Evolutionary conservation across 1,140 invertebrate genomes (phyloP), one percentile per base, ranked within the genome.

Genomic region (Polypedilum vanderplanki): DNA sequence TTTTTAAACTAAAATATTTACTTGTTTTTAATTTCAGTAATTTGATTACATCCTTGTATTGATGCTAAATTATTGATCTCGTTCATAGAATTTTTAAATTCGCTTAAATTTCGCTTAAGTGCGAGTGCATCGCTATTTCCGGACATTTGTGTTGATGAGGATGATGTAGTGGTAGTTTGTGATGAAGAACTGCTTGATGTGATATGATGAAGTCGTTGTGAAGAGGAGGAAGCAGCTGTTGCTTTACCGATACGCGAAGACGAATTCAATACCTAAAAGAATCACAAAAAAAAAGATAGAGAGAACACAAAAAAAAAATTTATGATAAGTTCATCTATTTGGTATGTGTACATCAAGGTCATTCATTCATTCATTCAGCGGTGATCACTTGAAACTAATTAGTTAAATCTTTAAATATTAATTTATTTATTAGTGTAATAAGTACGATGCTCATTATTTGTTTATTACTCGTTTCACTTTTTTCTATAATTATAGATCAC

Each of bases 71-170:
- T 87, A 78, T 90, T 91, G 87, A 93, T 91, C 85, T 92, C 90
- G 24, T 89, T 90, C 82, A 92, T 90, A 78, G 89, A 90, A 79
- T 88, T 90, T 81, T 92, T 90, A 67, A 92, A 85, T 77, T 92
- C 90, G 76, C 86, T 87, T 67, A 92, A 85, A 82, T 91, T 90
- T n/a, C 88, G 89, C 82, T 91, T 90, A 79, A 91, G 86, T 17
- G 87, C 89, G 75, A 87, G 88, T 74, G 88, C 87, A 80, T 89
- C 89, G 15, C 12, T 83, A 88, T 85, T 82, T 89, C 88, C 75
- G 86, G 86, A n/a, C 86, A 33, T 83, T 73, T 84, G 80, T 76
- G 87, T 85, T 74, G 86, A 84, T 33, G 77, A 79, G 22, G 84
- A 84, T 75, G 82, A 82, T 85, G 84, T 65, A 84, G 79, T 22